Evolutionary conservation across 2,113 vertebrate species (phyloP).

Genomic region (Anser cygnoides): DNA sequence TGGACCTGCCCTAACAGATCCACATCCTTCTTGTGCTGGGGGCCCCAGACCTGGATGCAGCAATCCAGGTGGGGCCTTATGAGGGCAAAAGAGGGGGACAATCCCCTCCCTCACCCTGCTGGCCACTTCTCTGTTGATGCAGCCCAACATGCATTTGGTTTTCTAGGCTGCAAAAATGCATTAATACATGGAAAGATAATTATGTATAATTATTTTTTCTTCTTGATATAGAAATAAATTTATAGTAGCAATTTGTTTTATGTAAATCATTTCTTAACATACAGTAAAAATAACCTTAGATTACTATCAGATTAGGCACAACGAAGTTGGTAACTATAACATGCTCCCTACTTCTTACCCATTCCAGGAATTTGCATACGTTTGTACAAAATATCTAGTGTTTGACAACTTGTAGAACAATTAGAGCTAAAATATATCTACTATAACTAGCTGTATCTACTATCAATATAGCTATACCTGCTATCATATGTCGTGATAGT

Average conservation of each 20-base stretch:
- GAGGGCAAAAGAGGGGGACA: too few species aligned
- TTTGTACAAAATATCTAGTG: background rate
- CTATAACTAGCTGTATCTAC: background rate
- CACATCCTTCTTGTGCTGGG: too few species aligned
- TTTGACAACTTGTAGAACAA: background rate
- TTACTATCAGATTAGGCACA: background rate
- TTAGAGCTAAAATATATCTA: background rate
- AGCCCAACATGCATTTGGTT: too few species aligned
- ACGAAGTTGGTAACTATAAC: background rate
- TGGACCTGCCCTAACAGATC: too few species aligned
- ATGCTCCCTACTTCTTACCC: fast-evolving
- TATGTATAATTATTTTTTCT: background rate
- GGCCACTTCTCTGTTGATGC: too few species aligned
- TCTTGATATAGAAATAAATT: background rate
- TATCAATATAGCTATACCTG: background rate
- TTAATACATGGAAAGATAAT: background rate
- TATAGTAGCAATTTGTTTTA: background rate
- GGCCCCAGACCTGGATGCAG: too few species aligned
- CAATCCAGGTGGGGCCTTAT: too few species aligned
- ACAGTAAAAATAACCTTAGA: background rate
- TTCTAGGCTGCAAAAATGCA: too few species aligned
- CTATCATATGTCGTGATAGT: background rate
- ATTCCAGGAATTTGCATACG: background rate
- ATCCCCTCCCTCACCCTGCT: too few species aligned
- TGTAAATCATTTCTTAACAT: background rate